phyloP scores from a whole-genome alignment of 53 echinoderm and acorn worm species.

The Henricia sp. region DNA sequence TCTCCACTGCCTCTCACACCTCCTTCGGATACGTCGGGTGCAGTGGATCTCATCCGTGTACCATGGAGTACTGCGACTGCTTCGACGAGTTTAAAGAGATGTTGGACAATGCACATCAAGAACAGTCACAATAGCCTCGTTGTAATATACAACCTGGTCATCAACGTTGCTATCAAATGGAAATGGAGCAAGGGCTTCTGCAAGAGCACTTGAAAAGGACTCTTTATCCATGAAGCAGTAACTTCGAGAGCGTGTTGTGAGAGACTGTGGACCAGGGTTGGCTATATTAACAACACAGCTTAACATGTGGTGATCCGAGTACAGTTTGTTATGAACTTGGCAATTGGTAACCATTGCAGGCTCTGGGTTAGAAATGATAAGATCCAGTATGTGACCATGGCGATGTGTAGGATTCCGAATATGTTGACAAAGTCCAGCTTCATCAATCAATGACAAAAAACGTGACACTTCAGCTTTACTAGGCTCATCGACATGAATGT shows the following conservation, averaged over 20 bases:
- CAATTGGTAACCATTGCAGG: background rate
- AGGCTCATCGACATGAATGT: constrained; percentile 21
- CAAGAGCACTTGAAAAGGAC: background rate
- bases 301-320: constrained; percentile 23
- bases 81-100: background rate
- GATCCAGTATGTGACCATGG: constrained; percentile 29
- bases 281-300: constrained; percentile 16
- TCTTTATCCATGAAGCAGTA: background rate
- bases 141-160: constrained; percentile 8
- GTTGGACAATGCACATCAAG: constrained; percentile 20
- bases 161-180: constrained; percentile 21
- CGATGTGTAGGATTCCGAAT: background rate
- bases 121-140: background rate
- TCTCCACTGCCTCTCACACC: constrained; percentile 10
- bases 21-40: background rate
- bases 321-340: background rate
- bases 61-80: background rate
- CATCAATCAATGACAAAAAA: constrained; percentile 10
- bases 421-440: constrained; percentile 17
- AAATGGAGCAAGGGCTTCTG: background rate
- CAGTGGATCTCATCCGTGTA: constrained; percentile 19
- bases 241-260: background rate
- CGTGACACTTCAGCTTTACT: constrained; percentile 5
- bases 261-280: background rate
- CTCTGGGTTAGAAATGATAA: constrained; percentile 11